These are phyloP conservation scores for Mycetomoellerius zeteki DNA, from an alignment of 1,140 invertebrate genomes.

Conservation along the genomic window DNA sequence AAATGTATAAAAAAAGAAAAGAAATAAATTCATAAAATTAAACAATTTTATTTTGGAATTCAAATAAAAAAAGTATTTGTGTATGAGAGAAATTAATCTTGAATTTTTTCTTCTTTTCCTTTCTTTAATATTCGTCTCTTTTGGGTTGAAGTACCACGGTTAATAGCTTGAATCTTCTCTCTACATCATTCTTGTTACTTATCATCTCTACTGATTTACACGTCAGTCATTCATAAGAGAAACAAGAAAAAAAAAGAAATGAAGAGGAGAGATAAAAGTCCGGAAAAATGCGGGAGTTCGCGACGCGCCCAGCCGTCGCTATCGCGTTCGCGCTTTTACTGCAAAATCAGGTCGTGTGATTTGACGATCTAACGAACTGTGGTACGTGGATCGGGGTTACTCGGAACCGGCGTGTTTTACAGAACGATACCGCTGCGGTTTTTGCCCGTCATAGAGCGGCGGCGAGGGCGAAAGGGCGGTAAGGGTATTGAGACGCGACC, in stretches of 20 bases:
- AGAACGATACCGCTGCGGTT: slow-evolving; percentile 36
- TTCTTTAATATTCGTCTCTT: background rate
- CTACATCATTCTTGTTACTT: background rate
- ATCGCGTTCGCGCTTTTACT: slow-evolving; percentile 26
- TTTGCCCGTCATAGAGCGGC: background rate
- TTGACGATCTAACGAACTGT: slow-evolving; percentile 47
- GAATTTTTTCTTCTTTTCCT: no score
- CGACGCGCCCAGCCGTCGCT: background rate
- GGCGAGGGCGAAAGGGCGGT: background rate
- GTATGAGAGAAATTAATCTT: background rate
- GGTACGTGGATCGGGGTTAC: slow-evolving; percentile 35
- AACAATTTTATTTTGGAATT: background rate
- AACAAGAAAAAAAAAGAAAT: background rate
- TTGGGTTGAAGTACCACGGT: background rate
- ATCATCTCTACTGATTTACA: background rate
- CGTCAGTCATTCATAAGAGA: background rate
- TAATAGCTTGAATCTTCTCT: background rate
- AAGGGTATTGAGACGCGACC: slow-evolving; percentile 23
- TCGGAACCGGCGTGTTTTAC: slow-evolving; percentile 32
- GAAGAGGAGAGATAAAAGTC: background rate
- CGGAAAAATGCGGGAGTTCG: background rate
- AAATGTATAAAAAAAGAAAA: background rate
- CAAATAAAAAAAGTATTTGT: background rate
- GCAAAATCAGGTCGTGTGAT: slow-evolving; percentile 40
- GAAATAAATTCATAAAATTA: background rate